phyloP scores from a whole-genome alignment of 2,888 invertebrate genomes.

The Zelleria hepariella region DNA sequence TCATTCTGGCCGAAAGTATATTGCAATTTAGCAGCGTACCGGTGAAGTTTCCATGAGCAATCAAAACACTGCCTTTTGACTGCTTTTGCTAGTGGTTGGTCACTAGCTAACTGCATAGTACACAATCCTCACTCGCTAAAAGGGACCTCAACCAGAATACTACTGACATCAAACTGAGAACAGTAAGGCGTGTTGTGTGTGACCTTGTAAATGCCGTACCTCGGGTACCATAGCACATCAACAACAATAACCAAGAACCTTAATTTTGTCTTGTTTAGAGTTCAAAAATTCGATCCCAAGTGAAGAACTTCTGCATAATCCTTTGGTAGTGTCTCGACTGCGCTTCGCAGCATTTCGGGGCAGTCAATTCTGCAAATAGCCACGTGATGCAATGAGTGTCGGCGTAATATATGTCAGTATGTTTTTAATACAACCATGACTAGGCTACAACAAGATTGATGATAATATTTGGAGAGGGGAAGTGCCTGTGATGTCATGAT shows the following conservation, averaged over 20 bases:
- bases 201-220: no score
- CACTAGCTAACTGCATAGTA: no score
- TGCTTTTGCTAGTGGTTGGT: no score
- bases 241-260: neutral
- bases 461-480: neutral
- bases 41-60: no score
- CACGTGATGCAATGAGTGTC: constrained; percentile 41
- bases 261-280: neutral
- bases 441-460: neutral
- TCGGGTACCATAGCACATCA: no score
- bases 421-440: neutral
- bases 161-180: no score
- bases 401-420: neutral
- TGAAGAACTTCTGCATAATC: neutral
- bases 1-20: no score
- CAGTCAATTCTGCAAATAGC: constrained; percentile 52
- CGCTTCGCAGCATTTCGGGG: constrained; percentile 27
- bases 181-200: no score
- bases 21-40: no score
- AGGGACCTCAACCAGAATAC: no score
- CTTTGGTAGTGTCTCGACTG: constrained; percentile 2
- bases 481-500: neutral
- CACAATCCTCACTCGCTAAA: no score
- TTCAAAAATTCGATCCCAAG: neutral
- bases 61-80: no score